Percentiles rank a stretch among this genome's conserved stretches.
Evolutionary conservation across 2,113 vertebrate species (phyloP).

Genomic region (Chaetorhynchus papuensis): DNA sequence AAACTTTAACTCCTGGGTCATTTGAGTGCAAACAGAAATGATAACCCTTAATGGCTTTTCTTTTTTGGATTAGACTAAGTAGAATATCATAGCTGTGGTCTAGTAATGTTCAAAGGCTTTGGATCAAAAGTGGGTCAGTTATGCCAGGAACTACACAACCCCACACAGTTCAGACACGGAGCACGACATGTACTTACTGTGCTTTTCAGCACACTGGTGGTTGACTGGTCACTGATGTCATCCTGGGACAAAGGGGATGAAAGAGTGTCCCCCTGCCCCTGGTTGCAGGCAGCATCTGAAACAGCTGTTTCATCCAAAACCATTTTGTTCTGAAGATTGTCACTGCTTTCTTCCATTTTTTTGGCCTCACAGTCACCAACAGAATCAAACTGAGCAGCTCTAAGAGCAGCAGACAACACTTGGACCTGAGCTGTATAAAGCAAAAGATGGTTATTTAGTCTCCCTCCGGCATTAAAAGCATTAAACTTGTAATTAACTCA

Average conservation of each 20-base stretch:
- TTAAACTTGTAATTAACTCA: background rate
- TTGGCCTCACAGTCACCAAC: slow-evolving; percentile 8
- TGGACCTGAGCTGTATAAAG: slow-evolving; percentile 80
- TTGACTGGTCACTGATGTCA: background rate
- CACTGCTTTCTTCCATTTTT: background rate
- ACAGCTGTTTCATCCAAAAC: background rate
- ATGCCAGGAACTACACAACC: background rate
- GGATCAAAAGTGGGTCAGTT: background rate
- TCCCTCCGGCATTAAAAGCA: background rate
- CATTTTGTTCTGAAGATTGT: background rate
- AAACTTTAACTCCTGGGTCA: background rate
- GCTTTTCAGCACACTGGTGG: background rate
- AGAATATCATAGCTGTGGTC: background rate
- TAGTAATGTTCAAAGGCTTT: background rate
- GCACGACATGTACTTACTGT: slow-evolving; percentile 12
- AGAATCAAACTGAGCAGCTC: slow-evolving; percentile 80
- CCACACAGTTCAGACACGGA: background rate
- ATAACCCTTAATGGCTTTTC: background rate
- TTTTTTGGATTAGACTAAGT: background rate
- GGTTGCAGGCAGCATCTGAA: background rate
- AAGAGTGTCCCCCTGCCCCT: background rate
- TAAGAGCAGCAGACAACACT: slow-evolving; percentile 83
- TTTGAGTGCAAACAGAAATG: background rate
- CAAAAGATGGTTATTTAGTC: background rate
- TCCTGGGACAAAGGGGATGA: background rate